Percentiles rank a stretch among this genome's conserved stretches.
Conservation (phyloP, 2,888 invertebrate species). For the Heterodera filipjevi region DNA sequence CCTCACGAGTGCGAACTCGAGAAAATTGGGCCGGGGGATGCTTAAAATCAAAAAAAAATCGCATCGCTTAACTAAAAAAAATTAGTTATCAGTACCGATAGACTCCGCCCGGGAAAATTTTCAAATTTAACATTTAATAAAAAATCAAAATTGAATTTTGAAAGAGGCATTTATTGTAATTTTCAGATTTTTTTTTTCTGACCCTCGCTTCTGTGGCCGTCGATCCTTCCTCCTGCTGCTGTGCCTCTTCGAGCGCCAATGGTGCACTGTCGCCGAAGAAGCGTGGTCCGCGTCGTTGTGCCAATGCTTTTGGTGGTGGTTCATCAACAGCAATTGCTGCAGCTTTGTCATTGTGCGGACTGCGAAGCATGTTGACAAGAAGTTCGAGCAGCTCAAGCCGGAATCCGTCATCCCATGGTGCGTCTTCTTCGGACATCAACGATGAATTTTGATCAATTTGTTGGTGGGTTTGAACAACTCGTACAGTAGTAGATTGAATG, state of each 20-base stretch:
- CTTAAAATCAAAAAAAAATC: too few species aligned
- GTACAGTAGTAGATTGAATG: neutral
- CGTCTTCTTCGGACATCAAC: neutral
- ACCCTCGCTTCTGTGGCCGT: neutral
- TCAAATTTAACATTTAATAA: too few species aligned
- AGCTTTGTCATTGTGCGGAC: neutral
- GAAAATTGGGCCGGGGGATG: neutral
- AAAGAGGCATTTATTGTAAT: too few species aligned
- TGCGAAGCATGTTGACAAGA: neutral
- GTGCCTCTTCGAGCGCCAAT: neutral
- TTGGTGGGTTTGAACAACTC: neutral
- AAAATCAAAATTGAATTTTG: too few species aligned
- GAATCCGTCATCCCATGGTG: neutral
- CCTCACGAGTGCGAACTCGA: conserved; percentile 18
- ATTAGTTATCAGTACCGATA: too few species aligned
- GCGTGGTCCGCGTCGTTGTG: neutral
- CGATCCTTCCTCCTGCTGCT: neutral
- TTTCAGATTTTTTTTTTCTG: neutral
- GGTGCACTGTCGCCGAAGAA: neutral
- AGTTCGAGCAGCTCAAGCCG: conserved; percentile 4
- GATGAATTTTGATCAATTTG: neutral
- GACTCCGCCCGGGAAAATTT: too few species aligned
- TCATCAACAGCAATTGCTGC: neutral
- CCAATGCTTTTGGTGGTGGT: neutral
- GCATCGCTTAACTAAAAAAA: too few species aligned